Evolutionary conservation across 2,888 invertebrate genomes (phyloP).

Genomic region (Sturmia bella): DNA sequence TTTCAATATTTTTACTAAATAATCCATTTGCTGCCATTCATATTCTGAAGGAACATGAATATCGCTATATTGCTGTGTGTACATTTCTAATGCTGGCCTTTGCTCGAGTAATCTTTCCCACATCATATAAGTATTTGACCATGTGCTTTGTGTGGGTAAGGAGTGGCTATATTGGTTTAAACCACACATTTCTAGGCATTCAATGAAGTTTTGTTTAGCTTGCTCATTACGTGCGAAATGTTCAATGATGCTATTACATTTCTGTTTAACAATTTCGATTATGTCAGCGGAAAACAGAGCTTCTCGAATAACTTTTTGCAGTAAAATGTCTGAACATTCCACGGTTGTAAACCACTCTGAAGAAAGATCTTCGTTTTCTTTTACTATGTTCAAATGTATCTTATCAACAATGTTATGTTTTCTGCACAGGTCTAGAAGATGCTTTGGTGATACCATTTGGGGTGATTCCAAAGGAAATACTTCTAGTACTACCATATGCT

Average conservation of each 20-base stretch:
- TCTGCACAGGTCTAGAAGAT: slow-evolving; percentile 48
- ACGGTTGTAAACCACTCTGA: slow-evolving; percentile 60
- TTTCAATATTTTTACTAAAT: slow-evolving; percentile 50
- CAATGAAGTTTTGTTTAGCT: slow-evolving; percentile 51
- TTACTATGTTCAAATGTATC: slow-evolving; percentile 57
- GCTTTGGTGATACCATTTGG: slow-evolving; percentile 12
- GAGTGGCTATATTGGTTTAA: slow-evolving; percentile 42
- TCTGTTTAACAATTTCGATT: slow-evolving; percentile 55
- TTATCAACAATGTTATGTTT: slow-evolving; percentile 63
- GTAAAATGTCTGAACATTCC: slow-evolving; percentile 53
- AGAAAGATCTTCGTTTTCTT: slow-evolving; percentile 21
- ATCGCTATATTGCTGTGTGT: slow-evolving; percentile 57
- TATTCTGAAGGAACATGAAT: slow-evolving; percentile 53
- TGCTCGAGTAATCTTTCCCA: slow-evolving; percentile 59
- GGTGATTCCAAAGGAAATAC: slow-evolving; percentile 34
- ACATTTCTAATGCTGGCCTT: slow-evolving; percentile 56
- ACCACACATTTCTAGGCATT: slow-evolving; percentile 61
- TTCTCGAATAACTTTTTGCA: slow-evolving; percentile 56
- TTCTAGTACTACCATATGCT: slow-evolving; percentile 59
- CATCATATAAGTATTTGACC: slow-evolving; percentile 62
- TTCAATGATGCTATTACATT: slow-evolving; percentile 59
- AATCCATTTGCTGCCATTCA: slow-evolving; percentile 64
- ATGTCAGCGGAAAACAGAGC: slow-evolving; percentile 45
- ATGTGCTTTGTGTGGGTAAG: slow-evolving; percentile 18
- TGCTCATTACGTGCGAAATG: slow-evolving; percentile 49